Evolutionary conservation across 2,888 invertebrate genomes (phyloP), one percentile per base, ranked within the genome.

Genomic region (Itoplectis maculator): DNA sequence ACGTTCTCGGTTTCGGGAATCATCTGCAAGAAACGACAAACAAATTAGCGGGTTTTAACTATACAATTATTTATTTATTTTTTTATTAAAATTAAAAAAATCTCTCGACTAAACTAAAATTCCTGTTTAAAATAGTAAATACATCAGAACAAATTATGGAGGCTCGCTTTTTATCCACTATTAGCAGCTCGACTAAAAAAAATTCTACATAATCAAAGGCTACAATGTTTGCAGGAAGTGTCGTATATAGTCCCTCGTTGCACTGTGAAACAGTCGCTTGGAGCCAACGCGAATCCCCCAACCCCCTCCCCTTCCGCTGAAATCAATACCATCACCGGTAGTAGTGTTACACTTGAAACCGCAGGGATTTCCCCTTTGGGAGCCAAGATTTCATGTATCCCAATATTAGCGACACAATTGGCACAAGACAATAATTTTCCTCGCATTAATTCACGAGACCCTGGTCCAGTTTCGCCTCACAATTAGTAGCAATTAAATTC

Each of bases 1-100:
- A 81, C 84, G 65, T 86, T 87, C 68, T 91, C 89, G 42, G 85
- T 86, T 63, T 91, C 91, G 35, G 92, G 91, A 87, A 92, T 89
- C 92, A 92, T 92, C 91, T 90, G 84, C 47, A 84, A 85, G 76
- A 40, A 15, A 18, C 29, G 18, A 7, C 49, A 8, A 29, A 35
- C 5, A 29, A 29, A 29, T 3, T 29, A 3, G 29, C 29, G 3
- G 2, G 2, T 5, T 29, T 29, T 29, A 29, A 29, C 5, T 29
- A n/a, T n/a, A 29, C 29, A 3, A 29, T 29, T 29, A 3, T 29
- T 29, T 29, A 29, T 3, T 29, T 29, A 29, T 5, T 29, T 29
- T 29, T 29, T 29, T 29, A 3, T 29, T 29, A 29, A n/a, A n/a
- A n/a, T n/a, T n/a, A n/a, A 65, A 23, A 37, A 23, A 45, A 8